Base-by-base conservation (phyloP, 2,113 vertebrate genomes). In the Cygnus atratus region DNA sequence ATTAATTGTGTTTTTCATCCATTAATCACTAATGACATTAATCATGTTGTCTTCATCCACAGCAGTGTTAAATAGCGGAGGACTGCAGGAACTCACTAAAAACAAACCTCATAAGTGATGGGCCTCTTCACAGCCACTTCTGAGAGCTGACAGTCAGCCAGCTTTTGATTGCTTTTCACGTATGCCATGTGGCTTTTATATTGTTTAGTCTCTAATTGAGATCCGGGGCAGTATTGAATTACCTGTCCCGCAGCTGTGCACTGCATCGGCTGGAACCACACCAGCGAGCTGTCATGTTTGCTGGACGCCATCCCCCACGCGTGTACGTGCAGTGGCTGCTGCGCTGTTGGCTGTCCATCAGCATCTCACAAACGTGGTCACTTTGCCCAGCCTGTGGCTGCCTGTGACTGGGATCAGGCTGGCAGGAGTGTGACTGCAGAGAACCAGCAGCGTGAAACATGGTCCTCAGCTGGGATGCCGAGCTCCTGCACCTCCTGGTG, bases 161-260 rank as follows among this genome's bases (percentile, higher is more conserved):
- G 86, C 6, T 1, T 7, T 62, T 59, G 15, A 9, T 44, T 93
- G 48, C 72, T 22, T 41, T 44, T 74, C 41, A 73, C 1, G 1
- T 83, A 15, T 83, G 79, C 93, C 96, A 90, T 88, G 93, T 93
- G 94, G 95, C 92, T 97, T 92, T 86, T 43, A 62, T 29, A 92
- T 70, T 95, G 96, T 94, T 97, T 95, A 95, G 95, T 95, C 95
- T 97, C 92, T 77, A 21, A 77, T 70, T 0, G 1, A 44, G 70
- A 70, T 88, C 90, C 52, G 55, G 83, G 79, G 44, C 50, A 3
- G 9, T 80, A 78, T 86, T 90, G 85, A 95, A 93, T 95, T 95
- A 96, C 96, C 96, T 92, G 90, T 88, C 88, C 75, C 85, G 22
- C 50, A 85, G 15, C 26, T 79, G 82, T 3, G 7, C 25, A 2